These are phyloP conservation scores for Cataglyphis hispanica DNA, from an alignment of 1,140 invertebrate genomes.

Conservation along the genomic window DNA sequence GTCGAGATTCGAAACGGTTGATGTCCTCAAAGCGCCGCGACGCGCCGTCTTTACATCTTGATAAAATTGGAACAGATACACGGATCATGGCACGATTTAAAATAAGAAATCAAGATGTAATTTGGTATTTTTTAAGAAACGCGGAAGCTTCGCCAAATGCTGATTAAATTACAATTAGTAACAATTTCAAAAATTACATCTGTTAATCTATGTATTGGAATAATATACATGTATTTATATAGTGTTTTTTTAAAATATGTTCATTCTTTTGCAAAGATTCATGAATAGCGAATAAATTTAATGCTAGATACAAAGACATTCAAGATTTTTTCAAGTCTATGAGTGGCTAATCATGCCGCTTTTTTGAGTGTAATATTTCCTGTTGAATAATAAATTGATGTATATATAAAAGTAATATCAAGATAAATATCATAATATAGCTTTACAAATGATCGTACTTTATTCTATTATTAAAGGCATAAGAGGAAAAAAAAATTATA, in stretches of 20 bases:
- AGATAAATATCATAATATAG: background rate
- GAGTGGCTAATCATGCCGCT: background rate
- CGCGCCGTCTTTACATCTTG: slow-evolving; percentile 18
- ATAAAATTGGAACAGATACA: slow-evolving; percentile 38
- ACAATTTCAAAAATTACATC: background rate
- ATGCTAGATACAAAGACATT: background rate
- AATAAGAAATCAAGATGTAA: background rate
- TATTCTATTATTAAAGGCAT: background rate
- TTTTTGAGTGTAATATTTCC: background rate
- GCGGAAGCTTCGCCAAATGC: background rate
- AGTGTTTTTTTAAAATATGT: background rate
- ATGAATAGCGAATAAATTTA: background rate
- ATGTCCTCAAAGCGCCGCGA: slow-evolving; percentile 6
- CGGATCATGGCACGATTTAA: background rate
- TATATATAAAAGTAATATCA: background rate
- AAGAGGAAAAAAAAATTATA: background rate
- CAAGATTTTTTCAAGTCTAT: background rate
- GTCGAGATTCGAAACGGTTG: slow-evolving; percentile 63
- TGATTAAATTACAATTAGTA: slow-evolving; percentile 18
- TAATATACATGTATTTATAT: background rate
- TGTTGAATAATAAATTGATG: background rate
- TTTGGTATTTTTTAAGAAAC: background rate
- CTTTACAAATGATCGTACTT: background rate
- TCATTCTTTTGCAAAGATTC: background rate
- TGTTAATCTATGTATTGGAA: background rate